Percentiles rank a stretch among this genome's conserved stretches.
These are phyloP conservation scores for Lepidothrix coronata DNA, from an alignment of 2,113 vertebrate species.

Conservation along the genomic window DNA sequence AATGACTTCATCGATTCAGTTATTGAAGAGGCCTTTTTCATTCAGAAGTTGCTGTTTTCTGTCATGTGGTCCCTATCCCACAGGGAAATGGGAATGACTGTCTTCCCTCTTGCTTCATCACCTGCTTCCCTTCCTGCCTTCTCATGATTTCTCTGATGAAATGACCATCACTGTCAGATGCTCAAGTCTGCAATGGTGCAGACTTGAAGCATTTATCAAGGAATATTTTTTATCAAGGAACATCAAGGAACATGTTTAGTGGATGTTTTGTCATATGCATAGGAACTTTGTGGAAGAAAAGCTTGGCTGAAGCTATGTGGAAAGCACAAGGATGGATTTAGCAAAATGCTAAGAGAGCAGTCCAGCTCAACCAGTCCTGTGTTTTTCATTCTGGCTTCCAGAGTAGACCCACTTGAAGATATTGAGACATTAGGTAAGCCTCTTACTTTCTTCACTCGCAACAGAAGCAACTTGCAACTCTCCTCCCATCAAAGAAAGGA, in stretches of 20 bases:
- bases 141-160: neutral
- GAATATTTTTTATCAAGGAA: neutral
- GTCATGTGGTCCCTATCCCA: fast-evolving
- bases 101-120: neutral
- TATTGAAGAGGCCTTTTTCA: neutral
- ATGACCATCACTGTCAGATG: fast-evolving
- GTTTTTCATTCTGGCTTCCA: slow-evolving; percentile 85
- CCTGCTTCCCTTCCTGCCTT: neutral
- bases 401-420: slow-evolving; percentile 80
- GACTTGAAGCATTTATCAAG: neutral
- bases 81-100: neutral
- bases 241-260: neutral
- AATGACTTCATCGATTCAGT: neutral
- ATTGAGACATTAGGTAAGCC: slow-evolving; percentile 76
- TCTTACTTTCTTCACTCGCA: neutral
- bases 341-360: slow-evolving; percentile 76
- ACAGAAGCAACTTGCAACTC: neutral
- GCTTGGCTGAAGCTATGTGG: slow-evolving; percentile 75
- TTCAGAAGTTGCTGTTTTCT: neutral
- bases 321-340: slow-evolving; percentile 74
- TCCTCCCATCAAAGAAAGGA: neutral
- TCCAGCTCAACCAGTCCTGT: slow-evolving; percentile 62
- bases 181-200: neutral
- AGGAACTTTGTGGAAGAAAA: slow-evolving; percentile 83
- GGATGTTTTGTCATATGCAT: neutral